Percentiles rank a stretch among this genome's conserved stretches.
Evolutionary conservation across 2,113 vertebrate species (phyloP).

Genomic region (Coturnix japonica): DNA sequence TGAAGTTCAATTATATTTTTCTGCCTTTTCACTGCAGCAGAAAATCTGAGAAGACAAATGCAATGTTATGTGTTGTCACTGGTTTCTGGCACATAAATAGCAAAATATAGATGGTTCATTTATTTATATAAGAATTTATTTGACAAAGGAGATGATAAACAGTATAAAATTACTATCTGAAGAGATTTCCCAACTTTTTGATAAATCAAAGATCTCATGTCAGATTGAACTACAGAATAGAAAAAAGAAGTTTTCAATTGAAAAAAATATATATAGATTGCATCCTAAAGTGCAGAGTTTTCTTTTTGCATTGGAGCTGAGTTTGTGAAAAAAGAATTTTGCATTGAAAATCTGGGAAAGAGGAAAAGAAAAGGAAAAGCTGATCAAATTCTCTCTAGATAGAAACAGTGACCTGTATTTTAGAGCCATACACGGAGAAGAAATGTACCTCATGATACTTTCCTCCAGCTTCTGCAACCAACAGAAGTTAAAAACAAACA

Average conservation of each 20-base stretch:
- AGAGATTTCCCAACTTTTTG: background rate
- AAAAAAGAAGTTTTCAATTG: background rate
- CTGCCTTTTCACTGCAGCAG: background rate
- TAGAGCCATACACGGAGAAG: background rate
- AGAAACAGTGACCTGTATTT: background rate
- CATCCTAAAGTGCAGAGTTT: background rate
- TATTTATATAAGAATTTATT: background rate
- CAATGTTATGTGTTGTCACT: background rate
- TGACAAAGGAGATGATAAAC: background rate
- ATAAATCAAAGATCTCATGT: background rate
- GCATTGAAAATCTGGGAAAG: background rate
- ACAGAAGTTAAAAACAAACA: background rate
- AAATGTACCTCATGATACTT: background rate
- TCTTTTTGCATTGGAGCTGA: background rate
- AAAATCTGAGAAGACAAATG: background rate
- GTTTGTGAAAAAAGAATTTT: background rate
- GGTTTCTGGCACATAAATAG: background rate
- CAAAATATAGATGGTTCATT: background rate
- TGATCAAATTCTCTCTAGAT: background rate
- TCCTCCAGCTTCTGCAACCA: background rate
- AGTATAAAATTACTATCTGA: background rate
- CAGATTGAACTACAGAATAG: background rate
- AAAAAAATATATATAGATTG: background rate
- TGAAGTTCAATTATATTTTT: background rate
- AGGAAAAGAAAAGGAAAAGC: background rate